Base-by-base conservation (phyloP, 37 sponge, comb jelly and placozoan genomes). In the Halichondria panicea region DNA sequence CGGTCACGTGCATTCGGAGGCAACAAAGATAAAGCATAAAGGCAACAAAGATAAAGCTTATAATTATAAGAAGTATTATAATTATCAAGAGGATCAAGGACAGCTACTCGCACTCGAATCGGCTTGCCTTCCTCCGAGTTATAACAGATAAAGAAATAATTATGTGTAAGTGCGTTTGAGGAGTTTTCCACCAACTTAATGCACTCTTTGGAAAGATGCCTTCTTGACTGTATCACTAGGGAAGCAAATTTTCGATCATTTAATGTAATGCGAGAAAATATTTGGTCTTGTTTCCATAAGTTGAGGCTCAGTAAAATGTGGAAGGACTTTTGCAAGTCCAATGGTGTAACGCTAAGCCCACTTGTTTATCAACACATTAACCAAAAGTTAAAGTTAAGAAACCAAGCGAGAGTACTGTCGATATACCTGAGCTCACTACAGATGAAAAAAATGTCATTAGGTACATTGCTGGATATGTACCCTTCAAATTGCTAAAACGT, bases 381-480 rank as follows among this genome's bases (percentile, higher is more conserved):
- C 74, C 74, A 74, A 36, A 58, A 58, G 25, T 40, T 74, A 2
- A 58, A 74, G n/a, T n/a, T 57, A 27, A 38, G 41, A 55, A 57
- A 8, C 60, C 25, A 34, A 74, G 56, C 40, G 58, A 57, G 43
- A 38, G n/a, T 31, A 35, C 74, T 57, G 28, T 9, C 38, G 74
- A 55, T 21, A 12, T 22, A 19, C 45, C 74, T 56, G 42, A n/a
- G 13, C 21, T 55, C 12, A 74, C 60, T 39, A 41, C 9, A 12
- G 74, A 74, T 74, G 74, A 74, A 58, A 42, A 58, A 57, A 56
- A 74, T 37, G 38, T 74, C 31, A 9, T 74, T 39, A 32, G 60
- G 8, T 74, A 74, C 58, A 61, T 43, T 36, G 58, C 59, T 25
- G 74, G 74, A 21, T 74, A 74, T 42, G 46, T 68, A 44, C 60